Evolutionary conservation across 2,888 invertebrate genomes (phyloP).

Genomic region (Tachina fera): DNA sequence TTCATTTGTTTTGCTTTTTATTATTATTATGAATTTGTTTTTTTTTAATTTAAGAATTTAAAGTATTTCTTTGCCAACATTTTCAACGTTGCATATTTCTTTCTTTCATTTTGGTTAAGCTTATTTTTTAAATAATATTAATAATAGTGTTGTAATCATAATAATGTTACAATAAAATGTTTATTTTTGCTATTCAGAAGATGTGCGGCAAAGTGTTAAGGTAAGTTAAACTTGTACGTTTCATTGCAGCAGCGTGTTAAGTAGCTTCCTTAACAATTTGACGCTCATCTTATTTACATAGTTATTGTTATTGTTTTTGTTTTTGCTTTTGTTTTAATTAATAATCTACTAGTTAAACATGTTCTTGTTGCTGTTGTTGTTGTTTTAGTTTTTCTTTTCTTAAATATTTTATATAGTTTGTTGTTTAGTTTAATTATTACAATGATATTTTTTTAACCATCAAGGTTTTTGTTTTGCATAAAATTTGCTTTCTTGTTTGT

Average conservation of each 20-base stretch:
- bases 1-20: conserved; percentile 58
- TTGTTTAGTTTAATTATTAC: conserved; percentile 52
- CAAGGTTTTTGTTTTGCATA: conserved; percentile 69
- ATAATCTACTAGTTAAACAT: conserved; percentile 71
- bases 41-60: conserved; percentile 57
- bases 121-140: conserved; percentile 63
- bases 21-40: conserved; percentile 27
- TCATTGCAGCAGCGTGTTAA: background rate
- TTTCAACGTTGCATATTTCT: conserved; percentile 57
- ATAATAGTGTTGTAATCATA: conserved; percentile 32
- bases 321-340: too few relatives aligned
- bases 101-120: conserved; percentile 62
- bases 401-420: conserved; percentile 55
- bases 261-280: background rate
- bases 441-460: conserved; percentile 73
- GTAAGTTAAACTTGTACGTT: background rate
- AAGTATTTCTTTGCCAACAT: conserved; percentile 61
- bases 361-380: conserved; percentile 47
- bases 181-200: background rate
- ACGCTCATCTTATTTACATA: conserved; percentile 19
- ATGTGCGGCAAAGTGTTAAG: conserved; percentile 13
- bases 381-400: conserved; percentile 33
- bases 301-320: conserved; percentile 46
- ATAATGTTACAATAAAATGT: conserved; percentile 66
- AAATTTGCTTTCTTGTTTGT: conserved; percentile 56